Percentiles rank a stretch among this genome's conserved stretches.
Evolutionary conservation across 1,140 invertebrate species (phyloP).

Genomic region (Lepidotrigona ventralis): DNA sequence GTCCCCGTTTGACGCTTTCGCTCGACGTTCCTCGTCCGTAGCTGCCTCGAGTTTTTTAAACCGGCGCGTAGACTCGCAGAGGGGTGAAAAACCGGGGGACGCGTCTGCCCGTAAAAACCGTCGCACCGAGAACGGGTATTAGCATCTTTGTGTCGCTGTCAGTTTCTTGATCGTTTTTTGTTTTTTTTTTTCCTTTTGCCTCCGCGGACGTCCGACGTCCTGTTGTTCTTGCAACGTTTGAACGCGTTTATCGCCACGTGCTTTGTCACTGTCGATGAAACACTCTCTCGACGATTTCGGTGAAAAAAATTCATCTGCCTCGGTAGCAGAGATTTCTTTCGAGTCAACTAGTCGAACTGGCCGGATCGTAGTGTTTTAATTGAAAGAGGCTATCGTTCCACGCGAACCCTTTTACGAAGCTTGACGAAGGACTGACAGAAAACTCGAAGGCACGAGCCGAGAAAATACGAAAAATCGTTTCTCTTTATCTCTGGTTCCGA

Average conservation of each 20-base stretch:
- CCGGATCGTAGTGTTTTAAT: not conserved
- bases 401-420: not conserved
- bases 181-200: no score
- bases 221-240: constrained; percentile 14
- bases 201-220: not conserved
- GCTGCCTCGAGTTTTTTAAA: constrained; percentile 36
- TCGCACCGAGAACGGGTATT: constrained; percentile 26
- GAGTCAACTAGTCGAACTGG: not conserved
- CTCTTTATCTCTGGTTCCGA: not conserved
- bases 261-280: constrained; percentile 29
- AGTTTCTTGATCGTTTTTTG: constrained; percentile 25
- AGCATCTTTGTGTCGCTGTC: constrained; percentile 39
- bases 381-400: not conserved
- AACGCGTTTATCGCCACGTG: constrained; percentile 9
- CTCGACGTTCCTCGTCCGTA: not conserved
- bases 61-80: not conserved
- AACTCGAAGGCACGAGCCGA: not conserved
- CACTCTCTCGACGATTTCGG: not conserved
- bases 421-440: not conserved
- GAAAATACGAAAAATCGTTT: not conserved
- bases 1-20: not conserved
- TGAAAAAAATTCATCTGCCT: constrained; percentile 3
- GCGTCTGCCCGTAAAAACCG: constrained; percentile 16
- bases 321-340: not conserved
- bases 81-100: not conserved